Conservation (phyloP, 1,140 invertebrate species). For the Drosophila varians region DNA sequence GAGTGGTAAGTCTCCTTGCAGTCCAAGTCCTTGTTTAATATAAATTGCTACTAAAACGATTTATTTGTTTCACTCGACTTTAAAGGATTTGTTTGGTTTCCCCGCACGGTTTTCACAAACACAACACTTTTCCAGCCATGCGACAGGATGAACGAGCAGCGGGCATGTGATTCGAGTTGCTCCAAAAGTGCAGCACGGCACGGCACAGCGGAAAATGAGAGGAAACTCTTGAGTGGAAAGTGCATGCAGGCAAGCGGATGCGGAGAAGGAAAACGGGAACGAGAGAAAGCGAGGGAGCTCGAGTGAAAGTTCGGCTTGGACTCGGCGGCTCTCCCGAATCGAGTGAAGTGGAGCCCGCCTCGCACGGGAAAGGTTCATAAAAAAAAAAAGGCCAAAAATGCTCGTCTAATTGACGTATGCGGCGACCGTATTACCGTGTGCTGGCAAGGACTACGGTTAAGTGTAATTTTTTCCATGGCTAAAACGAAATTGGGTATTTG, state of each 20-base stretch:
- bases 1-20: background rate
- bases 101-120: conserved; percentile 2
- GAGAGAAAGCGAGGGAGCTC: conserved; percentile 5
- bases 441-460: conserved; percentile 46
- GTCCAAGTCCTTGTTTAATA: conserved; percentile 41
- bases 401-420: conserved; percentile 68
- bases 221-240: conserved; percentile 24
- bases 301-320: conserved; percentile 3
- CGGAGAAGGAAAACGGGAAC: no score
- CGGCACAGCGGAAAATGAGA: conserved; percentile 5
- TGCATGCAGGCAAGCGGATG: conserved; percentile 19
- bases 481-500: conserved; percentile 73
- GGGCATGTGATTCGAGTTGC: conserved; percentile 66
- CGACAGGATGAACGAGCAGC: conserved; percentile 66
- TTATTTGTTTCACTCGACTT: background rate
- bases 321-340: conserved; percentile 9
- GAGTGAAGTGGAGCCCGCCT: conserved; percentile 12
- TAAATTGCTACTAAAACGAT: conserved; percentile 72
- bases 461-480: conserved; percentile 35
- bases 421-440: conserved; percentile 9
- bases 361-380: conserved; percentile 47
- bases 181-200: conserved; percentile 24
- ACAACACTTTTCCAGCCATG: conserved; percentile 27
- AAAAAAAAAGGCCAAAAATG: conserved; percentile 39
- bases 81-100: conserved; percentile 34